Conservation (phyloP, 2,888 invertebrate genomes). For the Sthenelais limicola region DNA sequence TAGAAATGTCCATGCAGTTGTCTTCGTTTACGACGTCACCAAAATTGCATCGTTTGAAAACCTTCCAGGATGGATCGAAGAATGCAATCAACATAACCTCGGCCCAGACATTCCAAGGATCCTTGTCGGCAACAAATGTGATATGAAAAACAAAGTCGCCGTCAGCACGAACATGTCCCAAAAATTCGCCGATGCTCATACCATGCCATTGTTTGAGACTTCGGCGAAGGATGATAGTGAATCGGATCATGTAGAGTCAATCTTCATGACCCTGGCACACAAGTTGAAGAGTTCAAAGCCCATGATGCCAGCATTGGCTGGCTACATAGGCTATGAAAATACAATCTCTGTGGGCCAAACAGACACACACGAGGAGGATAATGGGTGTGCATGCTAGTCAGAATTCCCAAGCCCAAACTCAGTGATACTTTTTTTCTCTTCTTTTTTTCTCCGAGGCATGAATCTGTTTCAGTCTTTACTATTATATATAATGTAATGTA, state of each 20-base stretch:
- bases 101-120: conserved; percentile 80
- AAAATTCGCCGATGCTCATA: conserved; percentile 74
- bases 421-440: too few species aligned
- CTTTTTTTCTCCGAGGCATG: too few species aligned
- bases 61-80: conserved; percentile 83
- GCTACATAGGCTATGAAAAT: conserved; percentile 40
- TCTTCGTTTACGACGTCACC: conserved; percentile 87
- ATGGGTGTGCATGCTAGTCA: conserved; percentile 10
- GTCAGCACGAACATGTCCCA: conserved; percentile 83
- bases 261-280: conserved; percentile 87
- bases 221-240: conserved; percentile 83
- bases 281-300: conserved; percentile 80
- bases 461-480: too few species aligned
- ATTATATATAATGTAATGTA: too few species aligned
- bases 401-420: too few species aligned
- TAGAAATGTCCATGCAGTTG: conserved; percentile 87
- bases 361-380: not conserved
- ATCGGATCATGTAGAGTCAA: conserved; percentile 84
- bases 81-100: conserved; percentile 81
- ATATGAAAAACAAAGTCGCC: conserved; percentile 75
- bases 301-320: conserved; percentile 73
- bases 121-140: conserved; percentile 87
- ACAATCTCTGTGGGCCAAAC: conserved; percentile 36
- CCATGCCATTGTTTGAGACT: conserved; percentile 87
- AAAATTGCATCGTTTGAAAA: conserved; percentile 78